Conservation (phyloP, 2,797 vertebrate genomes). For the Carduelis carduelis region DNA sequence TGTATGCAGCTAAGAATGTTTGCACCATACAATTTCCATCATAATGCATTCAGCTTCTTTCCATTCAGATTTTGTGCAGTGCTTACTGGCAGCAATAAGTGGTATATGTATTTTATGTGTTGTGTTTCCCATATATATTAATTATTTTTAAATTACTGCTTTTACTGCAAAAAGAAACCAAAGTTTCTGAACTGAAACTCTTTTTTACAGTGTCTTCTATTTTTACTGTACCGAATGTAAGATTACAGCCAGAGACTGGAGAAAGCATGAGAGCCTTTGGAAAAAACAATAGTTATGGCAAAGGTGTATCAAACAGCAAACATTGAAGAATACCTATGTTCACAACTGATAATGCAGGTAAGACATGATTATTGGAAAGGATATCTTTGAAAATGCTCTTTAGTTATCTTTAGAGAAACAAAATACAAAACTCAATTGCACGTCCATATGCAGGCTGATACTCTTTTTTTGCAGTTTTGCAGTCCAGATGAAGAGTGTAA, state of each 20-base stretch:
- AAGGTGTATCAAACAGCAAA: constrained; percentile 87
- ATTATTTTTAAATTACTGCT: not conserved
- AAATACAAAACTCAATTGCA: not conserved
- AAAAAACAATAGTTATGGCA: constrained; percentile 88
- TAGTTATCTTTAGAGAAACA: not conserved
- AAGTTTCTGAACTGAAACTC: not conserved
- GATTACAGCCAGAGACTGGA: constrained; percentile 89
- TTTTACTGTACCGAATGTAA: constrained; percentile 90
- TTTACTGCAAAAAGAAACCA: not conserved
- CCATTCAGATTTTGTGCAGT: not conserved
- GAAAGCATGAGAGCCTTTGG: constrained; percentile 90
- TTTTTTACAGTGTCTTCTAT: constrained; percentile 90
- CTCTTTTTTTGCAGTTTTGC: not conserved
- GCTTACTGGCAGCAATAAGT: not conserved
- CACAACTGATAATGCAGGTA: constrained; percentile 71
- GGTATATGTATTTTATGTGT: not conserved
- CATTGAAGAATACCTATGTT: constrained; percentile 78
- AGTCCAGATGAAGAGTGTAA: not conserved
- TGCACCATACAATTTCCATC: not conserved
- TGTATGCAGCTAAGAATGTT: not conserved
- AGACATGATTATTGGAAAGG: not conserved
- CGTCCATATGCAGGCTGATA: fast-evolving
- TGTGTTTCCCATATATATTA: not conserved
- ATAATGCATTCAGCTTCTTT: not conserved
- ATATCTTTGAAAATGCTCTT: not conserved